Percentiles rank a stretch among this genome's conserved stretches.
Conservation (phyloP, 2,797 vertebrate genomes). For the Chaetodon trifasciatus region DNA sequence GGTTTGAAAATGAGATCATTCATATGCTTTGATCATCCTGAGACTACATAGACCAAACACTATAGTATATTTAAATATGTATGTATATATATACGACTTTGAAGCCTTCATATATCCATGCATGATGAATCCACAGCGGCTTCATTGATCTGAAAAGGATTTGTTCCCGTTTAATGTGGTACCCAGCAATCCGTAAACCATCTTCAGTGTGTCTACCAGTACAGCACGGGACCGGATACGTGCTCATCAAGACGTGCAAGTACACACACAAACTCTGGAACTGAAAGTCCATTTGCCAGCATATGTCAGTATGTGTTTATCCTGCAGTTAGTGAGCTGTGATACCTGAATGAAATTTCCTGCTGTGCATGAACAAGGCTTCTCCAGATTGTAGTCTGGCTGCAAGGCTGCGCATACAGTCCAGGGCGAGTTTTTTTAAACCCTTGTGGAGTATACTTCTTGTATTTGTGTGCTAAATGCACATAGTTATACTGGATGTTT, state of each 20-base stretch:
- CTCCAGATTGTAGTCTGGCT: conserved; percentile 27
- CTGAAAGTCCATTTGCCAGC: conserved; percentile 12
- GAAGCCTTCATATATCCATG: no score
- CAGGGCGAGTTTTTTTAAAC: not conserved
- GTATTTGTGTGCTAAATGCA: conserved; percentile 22
- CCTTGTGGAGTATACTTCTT: conserved; percentile 2
- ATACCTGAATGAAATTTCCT: conserved; percentile 36
- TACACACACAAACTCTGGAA: not conserved
- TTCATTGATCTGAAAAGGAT: not conserved
- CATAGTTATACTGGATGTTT: not conserved
- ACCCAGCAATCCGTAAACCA: not conserved
- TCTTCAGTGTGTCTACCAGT: not conserved
- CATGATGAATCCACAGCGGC: not conserved
- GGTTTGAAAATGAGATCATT: not conserved
- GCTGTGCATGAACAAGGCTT: conserved; percentile 15
- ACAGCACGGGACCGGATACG: not conserved
- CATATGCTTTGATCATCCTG: no score
- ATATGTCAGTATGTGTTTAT: conserved; percentile 52
- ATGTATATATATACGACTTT: no score
- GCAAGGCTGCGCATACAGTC: not conserved
- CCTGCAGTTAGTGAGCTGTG: conserved; percentile 46
- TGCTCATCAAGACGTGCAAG: conserved; percentile 8
- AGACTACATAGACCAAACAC: no score
- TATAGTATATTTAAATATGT: no score
- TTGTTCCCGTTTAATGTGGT: not conserved